A percentile compares a stretch with the other conserved stretches of the same genome.
These are phyloP conservation scores for Plumapathes pennacea DNA, from an alignment of 92 coral and sea anemone genomes.

Conservation along the genomic window DNA sequence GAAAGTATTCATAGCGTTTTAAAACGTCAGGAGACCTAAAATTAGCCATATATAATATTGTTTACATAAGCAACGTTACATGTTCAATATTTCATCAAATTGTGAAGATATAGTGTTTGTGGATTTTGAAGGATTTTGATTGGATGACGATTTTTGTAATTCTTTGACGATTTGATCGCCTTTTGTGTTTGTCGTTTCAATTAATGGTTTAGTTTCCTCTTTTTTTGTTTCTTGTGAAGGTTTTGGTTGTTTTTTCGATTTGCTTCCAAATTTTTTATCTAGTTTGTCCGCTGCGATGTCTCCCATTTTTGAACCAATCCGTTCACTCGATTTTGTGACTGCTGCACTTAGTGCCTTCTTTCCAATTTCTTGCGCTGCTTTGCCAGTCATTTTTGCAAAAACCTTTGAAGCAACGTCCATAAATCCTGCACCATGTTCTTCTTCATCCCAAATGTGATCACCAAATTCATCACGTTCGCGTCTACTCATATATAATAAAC, in stretches of 20 bases:
- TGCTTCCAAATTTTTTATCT: neutral
- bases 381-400: neutral
- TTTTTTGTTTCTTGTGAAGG: too few species aligned
- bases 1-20: constrained; percentile 2
- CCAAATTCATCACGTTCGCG: neutral
- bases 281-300: neutral
- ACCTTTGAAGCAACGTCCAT: neutral
- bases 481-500: neutral
- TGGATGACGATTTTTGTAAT: neutral
- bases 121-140: neutral
- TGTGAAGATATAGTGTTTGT: neutral
- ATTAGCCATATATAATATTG: too few species aligned
- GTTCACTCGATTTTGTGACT: neutral
- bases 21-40: neutral
- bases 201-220: neutral
- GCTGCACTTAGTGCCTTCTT: neutral
- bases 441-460: neutral
- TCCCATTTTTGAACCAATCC: neutral
- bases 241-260: neutral
- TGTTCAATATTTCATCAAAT: neutral
- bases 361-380: neutral
- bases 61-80: too few species aligned
- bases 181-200: neutral
- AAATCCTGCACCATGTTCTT: too few species aligned
- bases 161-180: neutral